Percentiles rank a stretch among this genome's conserved stretches.
These are phyloP conservation scores for Drosophila bifasciata DNA, from an alignment of 1,140 invertebrate genomes.

Conservation along the genomic window DNA sequence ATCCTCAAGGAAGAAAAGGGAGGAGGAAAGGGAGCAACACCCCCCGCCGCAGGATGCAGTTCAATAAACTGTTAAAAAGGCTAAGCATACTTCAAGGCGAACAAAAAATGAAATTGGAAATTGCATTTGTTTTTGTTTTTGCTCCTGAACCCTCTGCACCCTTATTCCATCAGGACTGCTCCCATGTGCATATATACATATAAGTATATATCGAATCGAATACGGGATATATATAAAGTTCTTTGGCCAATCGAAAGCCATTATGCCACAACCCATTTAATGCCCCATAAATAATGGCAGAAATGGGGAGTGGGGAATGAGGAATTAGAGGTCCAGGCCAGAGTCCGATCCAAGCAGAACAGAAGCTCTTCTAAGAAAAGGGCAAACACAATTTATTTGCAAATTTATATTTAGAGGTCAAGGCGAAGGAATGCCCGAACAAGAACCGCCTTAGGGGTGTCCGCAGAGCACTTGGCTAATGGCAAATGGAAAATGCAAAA, in stretches of 20 bases:
- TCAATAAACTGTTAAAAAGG: conserved; percentile 69
- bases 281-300: conserved; percentile 62
- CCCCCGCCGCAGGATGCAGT: conserved; percentile 48
- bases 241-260: conserved; percentile 69
- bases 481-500: conserved; percentile 54
- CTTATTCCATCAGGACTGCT: conserved; percentile 12
- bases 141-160: background rate
- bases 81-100: conserved; percentile 64
- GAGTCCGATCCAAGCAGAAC: conserved; percentile 13
- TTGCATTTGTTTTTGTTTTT: conserved; percentile 61
- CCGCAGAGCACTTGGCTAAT: conserved; percentile 35
- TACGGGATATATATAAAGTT: background rate
- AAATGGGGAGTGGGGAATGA: background rate
- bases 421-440: conserved; percentile 14
- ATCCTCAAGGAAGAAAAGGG: background rate
- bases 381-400: conserved; percentile 78
- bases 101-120: conserved; percentile 50
- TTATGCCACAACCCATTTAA: conserved; percentile 73
- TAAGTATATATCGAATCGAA: background rate
- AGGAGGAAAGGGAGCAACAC: conserved; percentile 10
- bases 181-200: conserved; percentile 14
- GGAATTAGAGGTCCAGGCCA: conserved; percentile 23
- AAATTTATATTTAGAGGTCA: conserved; percentile 82
- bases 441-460: conserved; percentile 19
- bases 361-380: conserved; percentile 31